Conservation (phyloP, 1,140 invertebrate genomes). For the Bombyx mandarina region DNA sequence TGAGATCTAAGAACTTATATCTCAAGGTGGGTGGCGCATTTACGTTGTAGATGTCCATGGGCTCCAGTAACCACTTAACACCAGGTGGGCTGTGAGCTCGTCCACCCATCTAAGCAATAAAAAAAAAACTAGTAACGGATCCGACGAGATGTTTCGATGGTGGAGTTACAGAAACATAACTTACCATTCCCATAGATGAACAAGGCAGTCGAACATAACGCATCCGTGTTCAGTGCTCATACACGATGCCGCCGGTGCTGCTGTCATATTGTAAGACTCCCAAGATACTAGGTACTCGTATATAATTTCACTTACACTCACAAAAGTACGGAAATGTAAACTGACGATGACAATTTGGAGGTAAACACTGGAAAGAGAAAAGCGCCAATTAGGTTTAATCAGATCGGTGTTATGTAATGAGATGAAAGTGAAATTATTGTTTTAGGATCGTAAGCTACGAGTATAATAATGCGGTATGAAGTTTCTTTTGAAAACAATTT, state of each 20-base stretch:
- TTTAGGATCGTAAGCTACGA: not conserved
- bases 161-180: conserved; percentile 16
- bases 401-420: conserved; percentile 21
- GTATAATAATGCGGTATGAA: not conserved
- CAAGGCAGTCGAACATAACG: conserved; percentile 63
- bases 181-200: conserved; percentile 64
- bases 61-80: too few relatives aligned
- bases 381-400: conserved; percentile 37
- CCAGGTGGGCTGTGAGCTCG: too few relatives aligned
- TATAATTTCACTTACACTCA: conserved; percentile 27
- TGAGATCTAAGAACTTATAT: too few relatives aligned
- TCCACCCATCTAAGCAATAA: too few relatives aligned
- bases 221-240: conserved; percentile 62
- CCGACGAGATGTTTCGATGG: not conserved
- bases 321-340: not conserved
- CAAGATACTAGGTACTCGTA: conserved; percentile 1
- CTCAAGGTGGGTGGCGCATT: too few relatives aligned
- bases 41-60: too few relatives aligned
- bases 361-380: conserved; percentile 38
- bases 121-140: too few relatives aligned
- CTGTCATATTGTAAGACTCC: conserved; percentile 4
- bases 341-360: conserved; percentile 14
- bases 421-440: conserved; percentile 31
- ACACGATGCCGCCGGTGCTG: conserved; percentile 45
- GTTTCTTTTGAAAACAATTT: too few relatives aligned